Base-by-base conservation (phyloP, 2,113 vertebrate genomes). In the Hirundichthys speculiger region DNA sequence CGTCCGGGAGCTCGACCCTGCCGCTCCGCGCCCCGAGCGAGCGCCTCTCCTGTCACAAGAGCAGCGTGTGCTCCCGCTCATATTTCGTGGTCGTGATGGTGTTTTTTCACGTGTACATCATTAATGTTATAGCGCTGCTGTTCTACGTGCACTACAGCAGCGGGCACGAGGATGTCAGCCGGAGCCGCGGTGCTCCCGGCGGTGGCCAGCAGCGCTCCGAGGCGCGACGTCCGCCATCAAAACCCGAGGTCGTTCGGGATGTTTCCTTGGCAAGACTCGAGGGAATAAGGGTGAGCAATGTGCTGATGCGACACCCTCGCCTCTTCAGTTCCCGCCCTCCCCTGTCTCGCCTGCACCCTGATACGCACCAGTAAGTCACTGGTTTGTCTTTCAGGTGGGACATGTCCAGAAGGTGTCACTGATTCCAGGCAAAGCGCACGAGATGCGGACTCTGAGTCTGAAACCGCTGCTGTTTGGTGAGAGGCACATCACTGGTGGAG, bases 381-480 rank as follows among this genome's bases (percentile, higher is more conserved):
- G 64, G 10, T 70, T 47, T 57, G 0, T 45, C 6, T 73, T 50
- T 54, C 77, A 99, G 97, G 96, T 98, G 76, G 96, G 96, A 25
- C 94, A 98, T 74, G 93, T 95, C 73, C 96, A 97, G 81, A 96
- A 92, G 79, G 88, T 98, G 65, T 93, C 96, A 78, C 89, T 99
- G 80, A 87, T 94, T 39, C 89, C 93, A 4, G 92, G 90, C 56
- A 92, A 91, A 89, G 85, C 91, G 51, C 95, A 96, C 49, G 84
- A 93, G 78, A 93, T 98, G 92, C 91, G 93, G 77, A 98, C 97
- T 27, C 92, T 98, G 66, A 98, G 97, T 90, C 82, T 99, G 79
- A 99, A 98, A 82, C 97, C 96, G 5, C 92, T 97, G 43, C 93
- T 99, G 54, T 99, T 99, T 73, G 97, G 96, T 99, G 90, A 95